Evolutionary conservation across 92 coral and sea anemone species (phyloP).

Genomic region (Siderastrea siderea): DNA sequence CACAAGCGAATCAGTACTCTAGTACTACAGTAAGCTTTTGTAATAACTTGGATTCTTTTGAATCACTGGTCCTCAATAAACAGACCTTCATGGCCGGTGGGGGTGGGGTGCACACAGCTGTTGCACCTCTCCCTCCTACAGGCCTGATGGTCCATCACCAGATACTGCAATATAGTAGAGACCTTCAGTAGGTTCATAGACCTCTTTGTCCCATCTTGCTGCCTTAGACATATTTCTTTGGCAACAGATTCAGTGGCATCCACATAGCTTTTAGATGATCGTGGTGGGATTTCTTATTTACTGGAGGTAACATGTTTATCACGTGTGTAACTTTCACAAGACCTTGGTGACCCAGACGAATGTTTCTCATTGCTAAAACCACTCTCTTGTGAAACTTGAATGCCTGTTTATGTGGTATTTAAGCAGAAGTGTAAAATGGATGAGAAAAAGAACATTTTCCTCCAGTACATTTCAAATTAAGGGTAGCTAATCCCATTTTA

Average conservation of each 20-base stretch:
- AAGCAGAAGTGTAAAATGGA: constrained; percentile 51
- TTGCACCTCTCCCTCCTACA: too few relatives aligned
- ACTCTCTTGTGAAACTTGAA: constrained; percentile 69
- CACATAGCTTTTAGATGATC: constrained; percentile 50
- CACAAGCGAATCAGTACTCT: too few relatives aligned
- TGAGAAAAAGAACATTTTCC: not conserved
- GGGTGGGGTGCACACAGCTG: too few relatives aligned
- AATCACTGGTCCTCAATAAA: too few relatives aligned
- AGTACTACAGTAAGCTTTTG: too few relatives aligned
- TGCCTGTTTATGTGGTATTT: constrained; percentile 31
- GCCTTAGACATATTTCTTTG: constrained; percentile 22
- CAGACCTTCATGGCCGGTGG: too few relatives aligned
- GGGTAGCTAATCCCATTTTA: constrained; percentile 64
- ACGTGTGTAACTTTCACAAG: constrained; percentile 60
- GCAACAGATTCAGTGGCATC: too few relatives aligned
- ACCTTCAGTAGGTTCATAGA: constrained; percentile 51
- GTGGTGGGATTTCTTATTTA: constrained; percentile 56
- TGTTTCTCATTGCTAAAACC: constrained; percentile 62
- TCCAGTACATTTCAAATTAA: constrained; percentile 33
- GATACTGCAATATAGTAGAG: constrained; percentile 64
- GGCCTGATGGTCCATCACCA: constrained; percentile 48
- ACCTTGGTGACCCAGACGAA: constrained; percentile 69
- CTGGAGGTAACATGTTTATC: constrained; percentile 71
- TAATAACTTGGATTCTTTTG: too few relatives aligned
- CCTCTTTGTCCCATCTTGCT: constrained; percentile 44